A percentile compares a stretch with the other conserved stretches of the same genome.
These are phyloP conservation scores for Sciurus vulgaris DNA, from an alignment of 2,797 vertebrate genomes.

Conservation along the genomic window DNA sequence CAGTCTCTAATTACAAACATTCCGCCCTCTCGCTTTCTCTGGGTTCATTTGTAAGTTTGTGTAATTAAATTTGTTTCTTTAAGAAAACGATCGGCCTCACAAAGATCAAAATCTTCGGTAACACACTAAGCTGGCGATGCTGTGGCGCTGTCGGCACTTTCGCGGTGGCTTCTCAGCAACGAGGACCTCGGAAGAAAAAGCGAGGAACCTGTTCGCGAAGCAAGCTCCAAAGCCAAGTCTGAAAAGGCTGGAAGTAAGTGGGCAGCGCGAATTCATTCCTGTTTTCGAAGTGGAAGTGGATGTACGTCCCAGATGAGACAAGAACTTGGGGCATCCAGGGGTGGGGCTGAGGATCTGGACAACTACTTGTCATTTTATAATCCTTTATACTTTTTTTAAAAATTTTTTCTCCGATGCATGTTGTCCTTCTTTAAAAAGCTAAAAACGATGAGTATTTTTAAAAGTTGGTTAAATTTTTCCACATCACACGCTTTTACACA, in stretches of 20 bases:
- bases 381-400: background rate
- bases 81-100: background rate
- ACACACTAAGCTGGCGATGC: background rate
- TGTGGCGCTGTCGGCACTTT: background rate
- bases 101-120: background rate
- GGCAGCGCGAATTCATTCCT: background rate
- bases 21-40: background rate
- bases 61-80: background rate
- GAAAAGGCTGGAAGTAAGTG: no score
- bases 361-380: background rate
- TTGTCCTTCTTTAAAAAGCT: background rate
- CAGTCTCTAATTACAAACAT: background rate
- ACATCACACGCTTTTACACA: background rate
- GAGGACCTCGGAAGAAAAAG: background rate
- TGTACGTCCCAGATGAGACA: background rate
- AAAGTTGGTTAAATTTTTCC: constrained; percentile 34
- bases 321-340: background rate
- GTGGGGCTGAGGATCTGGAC: background rate
- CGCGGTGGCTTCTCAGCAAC: fast-evolving
- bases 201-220: fast-evolving
- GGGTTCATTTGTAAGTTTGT: background rate
- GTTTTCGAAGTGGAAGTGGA: background rate
- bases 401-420: no score
- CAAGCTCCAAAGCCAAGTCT: fast-evolving
- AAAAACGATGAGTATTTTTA: constrained; percentile 6